Evolutionary conservation across 2,113 vertebrate species (phyloP).

Genomic region (Eira barbara): DNA sequence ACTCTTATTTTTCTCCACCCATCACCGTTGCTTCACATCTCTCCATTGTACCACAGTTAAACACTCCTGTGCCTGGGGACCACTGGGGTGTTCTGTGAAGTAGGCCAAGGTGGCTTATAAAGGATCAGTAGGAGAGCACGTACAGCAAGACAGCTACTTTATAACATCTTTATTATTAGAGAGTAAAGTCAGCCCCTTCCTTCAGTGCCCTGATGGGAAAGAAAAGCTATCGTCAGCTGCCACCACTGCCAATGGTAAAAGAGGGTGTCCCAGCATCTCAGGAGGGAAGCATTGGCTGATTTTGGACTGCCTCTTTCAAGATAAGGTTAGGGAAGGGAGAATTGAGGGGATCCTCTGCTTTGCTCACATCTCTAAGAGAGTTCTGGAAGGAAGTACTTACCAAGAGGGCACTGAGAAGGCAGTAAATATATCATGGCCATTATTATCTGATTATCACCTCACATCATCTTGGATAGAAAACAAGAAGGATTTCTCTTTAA

Average conservation of each 20-base stretch:
- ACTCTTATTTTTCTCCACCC: background rate
- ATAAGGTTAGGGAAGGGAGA: too few species aligned
- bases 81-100: background rate
- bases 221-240: background rate
- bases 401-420: background rate
- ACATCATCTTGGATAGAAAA: background rate
- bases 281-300: background rate
- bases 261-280: background rate
- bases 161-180: background rate
- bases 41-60: background rate
- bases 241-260: background rate
- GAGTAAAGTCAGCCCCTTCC: background rate
- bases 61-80: background rate
- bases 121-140: background rate
- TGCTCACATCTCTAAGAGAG: background rate
- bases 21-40: background rate
- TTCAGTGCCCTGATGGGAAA: background rate
- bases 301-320: background rate
- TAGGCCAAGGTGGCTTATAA: background rate
- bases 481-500: background rate
- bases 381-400: background rate
- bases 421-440: background rate
- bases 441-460: background rate
- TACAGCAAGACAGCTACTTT: background rate
- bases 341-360: too few species aligned